Evolutionary conservation across 2,797 vertebrate species (phyloP).

Genomic region (Sebastes trivittatus): DNA sequence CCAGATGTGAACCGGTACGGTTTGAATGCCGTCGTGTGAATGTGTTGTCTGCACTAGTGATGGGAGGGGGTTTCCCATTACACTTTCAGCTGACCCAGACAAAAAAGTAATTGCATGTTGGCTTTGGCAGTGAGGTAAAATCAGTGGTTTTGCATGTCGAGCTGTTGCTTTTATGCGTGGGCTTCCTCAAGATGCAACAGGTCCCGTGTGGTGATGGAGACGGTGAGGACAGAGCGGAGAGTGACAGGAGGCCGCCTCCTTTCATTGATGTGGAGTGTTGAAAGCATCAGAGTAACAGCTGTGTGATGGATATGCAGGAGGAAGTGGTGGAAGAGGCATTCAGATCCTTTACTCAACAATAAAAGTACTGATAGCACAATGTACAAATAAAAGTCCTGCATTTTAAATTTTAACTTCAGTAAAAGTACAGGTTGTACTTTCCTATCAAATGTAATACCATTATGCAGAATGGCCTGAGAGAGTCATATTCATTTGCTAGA

Average conservation of each 20-base stretch:
- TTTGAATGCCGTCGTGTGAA: slow-evolving; percentile 28
- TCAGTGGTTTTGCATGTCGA: slow-evolving; percentile 34
- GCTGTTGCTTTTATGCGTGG: slow-evolving; percentile 34
- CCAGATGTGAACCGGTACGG: slow-evolving; percentile 61
- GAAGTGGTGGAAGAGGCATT: background rate
- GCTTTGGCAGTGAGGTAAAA: slow-evolving; percentile 22
- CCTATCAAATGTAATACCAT: background rate
- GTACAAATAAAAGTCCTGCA: background rate
- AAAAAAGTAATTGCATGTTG: slow-evolving; percentile 61
- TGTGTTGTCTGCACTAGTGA: background rate
- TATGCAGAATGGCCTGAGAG: background rate
- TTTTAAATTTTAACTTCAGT: background rate
- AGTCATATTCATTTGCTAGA: background rate
- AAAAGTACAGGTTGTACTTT: background rate
- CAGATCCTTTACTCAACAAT: background rate
- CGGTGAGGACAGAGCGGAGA: slow-evolving; percentile 31
- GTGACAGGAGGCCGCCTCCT: slow-evolving; percentile 33
- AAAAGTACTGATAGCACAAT: background rate
- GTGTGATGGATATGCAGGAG: slow-evolving; percentile 24
- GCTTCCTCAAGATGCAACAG: slow-evolving; percentile 48
- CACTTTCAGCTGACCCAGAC: slow-evolving; percentile 57
- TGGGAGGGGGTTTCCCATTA: slow-evolving; percentile 25
- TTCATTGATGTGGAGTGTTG: slow-evolving; percentile 46
- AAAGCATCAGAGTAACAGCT: slow-evolving; percentile 55
- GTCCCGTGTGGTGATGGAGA: slow-evolving; percentile 29